These are phyloP conservation scores for Sphenopsis melanotis DNA, from an alignment of 2,797 vertebrate species.

Conservation along the genomic window DNA sequence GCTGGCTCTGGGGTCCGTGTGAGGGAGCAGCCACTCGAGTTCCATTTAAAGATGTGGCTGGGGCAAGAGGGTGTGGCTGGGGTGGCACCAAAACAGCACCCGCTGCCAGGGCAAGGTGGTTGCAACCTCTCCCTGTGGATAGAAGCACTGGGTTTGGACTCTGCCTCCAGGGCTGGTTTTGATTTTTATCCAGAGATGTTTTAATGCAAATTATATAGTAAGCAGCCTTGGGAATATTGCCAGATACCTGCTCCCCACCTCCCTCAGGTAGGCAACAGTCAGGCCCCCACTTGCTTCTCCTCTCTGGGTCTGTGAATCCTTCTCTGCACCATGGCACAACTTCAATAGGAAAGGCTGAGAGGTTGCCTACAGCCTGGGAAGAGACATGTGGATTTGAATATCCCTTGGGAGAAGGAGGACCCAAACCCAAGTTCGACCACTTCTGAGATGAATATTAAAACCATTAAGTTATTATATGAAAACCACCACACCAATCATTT, in stretches of 20 bases:
- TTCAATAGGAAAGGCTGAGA: constrained; percentile 35
- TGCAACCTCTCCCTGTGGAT: neutral
- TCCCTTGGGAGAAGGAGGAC: constrained; percentile 40
- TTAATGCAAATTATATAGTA: neutral
- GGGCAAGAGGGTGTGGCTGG: constrained; percentile 23
- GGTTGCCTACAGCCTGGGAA: constrained; percentile 66
- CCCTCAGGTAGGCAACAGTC: constrained; percentile 12
- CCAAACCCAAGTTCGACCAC: constrained; percentile 32
- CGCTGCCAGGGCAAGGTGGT: neutral
- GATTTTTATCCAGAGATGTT: constrained; percentile 37
- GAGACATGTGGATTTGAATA: constrained; percentile 62
- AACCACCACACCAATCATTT: constrained; percentile 45
- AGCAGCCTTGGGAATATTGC: neutral
- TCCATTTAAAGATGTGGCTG: constrained; percentile 14
- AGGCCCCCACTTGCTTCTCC: constrained; percentile 60
- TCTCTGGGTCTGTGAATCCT: neutral
- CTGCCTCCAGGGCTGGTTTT: constrained; percentile 12
- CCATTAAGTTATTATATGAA: neutral
- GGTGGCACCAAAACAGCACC: neutral
- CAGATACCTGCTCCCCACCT: constrained; percentile 30
- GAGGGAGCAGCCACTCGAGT: neutral
- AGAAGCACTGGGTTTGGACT: constrained; percentile 5
- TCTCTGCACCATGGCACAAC: constrained; percentile 1
- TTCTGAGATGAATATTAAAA: constrained; percentile 36
- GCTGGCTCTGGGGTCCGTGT: accelerated